A percentile compares a stretch with the other conserved stretches of the same genome.
Conservation (phyloP, 2,113 vertebrate genomes). For the Mirounga angustirostris region DNA sequence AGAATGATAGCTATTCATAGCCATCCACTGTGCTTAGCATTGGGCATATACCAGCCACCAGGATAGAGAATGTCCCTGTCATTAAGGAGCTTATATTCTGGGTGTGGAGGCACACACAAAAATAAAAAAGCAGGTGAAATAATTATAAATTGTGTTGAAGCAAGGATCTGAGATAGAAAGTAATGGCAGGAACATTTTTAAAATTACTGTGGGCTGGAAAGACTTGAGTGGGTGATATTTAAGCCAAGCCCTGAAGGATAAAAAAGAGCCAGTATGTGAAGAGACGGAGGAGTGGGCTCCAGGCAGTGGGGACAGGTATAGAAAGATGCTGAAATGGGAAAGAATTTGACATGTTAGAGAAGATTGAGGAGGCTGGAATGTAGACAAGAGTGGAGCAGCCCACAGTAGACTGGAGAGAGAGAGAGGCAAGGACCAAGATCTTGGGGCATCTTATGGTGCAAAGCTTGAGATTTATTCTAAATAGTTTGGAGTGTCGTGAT, state of each 20-base stretch:
- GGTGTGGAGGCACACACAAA: not conserved
- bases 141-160: not conserved
- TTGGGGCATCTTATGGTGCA: not conserved
- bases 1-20: not conserved
- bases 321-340: not conserved
- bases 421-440: not conserved
- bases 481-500: not conserved
- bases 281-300: not conserved
- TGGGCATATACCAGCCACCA: not conserved
- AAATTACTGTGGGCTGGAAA: not conserved
- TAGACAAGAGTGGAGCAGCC: not conserved
- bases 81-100: not conserved
- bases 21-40: not conserved
- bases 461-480: not conserved
- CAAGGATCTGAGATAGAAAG: not conserved
- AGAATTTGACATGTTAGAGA: not conserved
- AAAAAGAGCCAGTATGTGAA: not conserved
- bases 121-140: slow-evolving; percentile 3
- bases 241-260: not conserved
- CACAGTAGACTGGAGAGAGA: not conserved
- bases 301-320: not conserved
- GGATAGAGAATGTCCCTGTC: not conserved
- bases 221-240: not conserved
- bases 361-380: not conserved
- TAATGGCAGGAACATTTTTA: not conserved